Base-by-base conservation (phyloP, 37 sponge, comb jelly and placozoan genomes). In the Axinella damicornis region DNA sequence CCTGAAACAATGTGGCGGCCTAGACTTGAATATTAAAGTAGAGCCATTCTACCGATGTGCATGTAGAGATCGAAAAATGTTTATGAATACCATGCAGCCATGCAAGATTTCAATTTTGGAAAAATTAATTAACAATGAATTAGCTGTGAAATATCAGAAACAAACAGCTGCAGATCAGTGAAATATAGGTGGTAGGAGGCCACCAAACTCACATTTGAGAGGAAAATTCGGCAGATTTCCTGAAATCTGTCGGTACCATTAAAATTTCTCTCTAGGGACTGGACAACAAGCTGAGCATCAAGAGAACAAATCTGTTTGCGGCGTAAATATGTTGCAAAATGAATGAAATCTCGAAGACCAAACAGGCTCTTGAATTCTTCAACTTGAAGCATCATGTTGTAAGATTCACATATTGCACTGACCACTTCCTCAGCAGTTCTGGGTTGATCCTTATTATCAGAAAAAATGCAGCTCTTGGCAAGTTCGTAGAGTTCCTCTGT, bases 321-420 rank as follows among this genome's bases (percentile, higher is more conserved):
- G 37, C 78, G 54, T 58, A 91, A 39, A 34, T 91, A 82, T 22
- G 53, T 69, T 18, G 86, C 59, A 59, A 91, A 86, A 58, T 90
- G 86, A 56, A 90, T 90, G 55, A 90, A 88, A 31, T 90, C 91
- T 58, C 91, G 53, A 39, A 91, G 62, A 54, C 92, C 92, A 74
- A 69, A 91, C 53, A 91, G 87, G 16, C 63, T 65, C 53, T 36
- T 55, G 54, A 81, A 59, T 2, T 35, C 31, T 46, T 0, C 2
- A 37, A 39, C 14, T 17, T 6, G 5, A 37, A 79, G 33, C 2
- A 81, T 38, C 14, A 18, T 20, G 19, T 33, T 30, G 0, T 35
- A 71, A 21, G 71, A 2, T 0, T 20, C 28, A 6, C 63, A 77
- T 0, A 59, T 30, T 27, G 20, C 30, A 6, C n/a, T 73, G 14